These are phyloP conservation scores for Vidua chalybeata DNA, from an alignment of 2,113 vertebrate genomes.

Conservation along the genomic window DNA sequence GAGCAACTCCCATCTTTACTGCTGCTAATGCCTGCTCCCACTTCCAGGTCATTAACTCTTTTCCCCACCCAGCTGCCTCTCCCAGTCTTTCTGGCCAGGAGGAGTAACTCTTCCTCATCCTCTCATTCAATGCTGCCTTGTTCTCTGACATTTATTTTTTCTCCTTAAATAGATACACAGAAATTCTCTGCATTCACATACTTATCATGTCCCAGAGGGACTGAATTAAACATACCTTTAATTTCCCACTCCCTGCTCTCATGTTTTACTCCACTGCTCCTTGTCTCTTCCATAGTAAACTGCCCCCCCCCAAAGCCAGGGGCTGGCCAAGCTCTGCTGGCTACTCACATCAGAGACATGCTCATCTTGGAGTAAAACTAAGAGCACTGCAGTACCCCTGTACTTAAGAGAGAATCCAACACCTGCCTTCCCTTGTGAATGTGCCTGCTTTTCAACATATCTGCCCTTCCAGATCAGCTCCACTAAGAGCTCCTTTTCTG, in stretches of 20 bases:
- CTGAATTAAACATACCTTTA: background rate
- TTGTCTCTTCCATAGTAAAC: background rate
- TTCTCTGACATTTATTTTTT: background rate
- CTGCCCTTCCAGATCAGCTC: background rate
- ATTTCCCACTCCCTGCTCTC: background rate
- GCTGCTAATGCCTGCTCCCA: slow-evolving; percentile 41
- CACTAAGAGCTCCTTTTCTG: background rate
- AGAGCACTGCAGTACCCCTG: background rate
- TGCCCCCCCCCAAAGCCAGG: background rate
- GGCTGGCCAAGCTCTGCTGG: background rate
- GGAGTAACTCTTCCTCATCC: slow-evolving; percentile 35
- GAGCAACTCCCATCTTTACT: background rate
- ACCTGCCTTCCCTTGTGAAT: background rate
- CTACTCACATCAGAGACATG: background rate
- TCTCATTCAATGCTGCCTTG: background rate
- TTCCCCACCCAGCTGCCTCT: slow-evolving; percentile 48
- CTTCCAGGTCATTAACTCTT: slow-evolving; percentile 63
- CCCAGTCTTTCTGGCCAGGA: slow-evolving; percentile 39
- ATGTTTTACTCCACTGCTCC: background rate
- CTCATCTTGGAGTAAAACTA: background rate
- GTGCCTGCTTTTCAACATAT: background rate
- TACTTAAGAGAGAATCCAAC: background rate
- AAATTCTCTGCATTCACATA: background rate
- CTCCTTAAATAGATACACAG: background rate
- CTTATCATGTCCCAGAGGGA: background rate